Base-by-base conservation (phyloP, 2,797 vertebrate genomes). In the Champsocephalus gunnari region DNA sequence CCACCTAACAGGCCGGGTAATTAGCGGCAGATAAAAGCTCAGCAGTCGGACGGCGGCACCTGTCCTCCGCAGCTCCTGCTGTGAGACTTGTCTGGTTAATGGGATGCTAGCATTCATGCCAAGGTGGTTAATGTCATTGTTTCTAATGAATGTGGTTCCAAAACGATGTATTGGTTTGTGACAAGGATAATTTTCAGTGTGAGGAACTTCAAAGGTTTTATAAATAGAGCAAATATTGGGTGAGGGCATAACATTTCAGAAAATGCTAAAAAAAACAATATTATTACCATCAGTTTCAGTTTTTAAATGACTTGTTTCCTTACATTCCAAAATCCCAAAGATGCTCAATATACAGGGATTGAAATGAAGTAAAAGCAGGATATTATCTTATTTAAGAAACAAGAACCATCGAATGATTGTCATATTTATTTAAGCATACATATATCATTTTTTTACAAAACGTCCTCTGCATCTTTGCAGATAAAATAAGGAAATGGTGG, bases 11-110 rank as follows among this genome's bases (percentile, higher is more conserved):
- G 62, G 70, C 73, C 12, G 56, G 41, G 69, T 76, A 85, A 68
- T 81, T 65, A 83, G 5, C 73, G 44, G 60, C 43, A 47, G 62
- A 75, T 79, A 67, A 68, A 13, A 66, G 78, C 76, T 77, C 76
- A 75, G 73, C 78, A 67, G 80, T 73, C 66, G 66, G 59, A 32
- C 66, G 3, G 70, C 53, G 21, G 24, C 59, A 62, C 4, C 44
- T 45, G n/a, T 32, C 73, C 66, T 8, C 48, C 17, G 4, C 65
- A 54, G 28, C 60, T 17, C 59, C 71, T 43, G 54, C 24, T 34
- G 21, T 3, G 2, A 12, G n/a, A 17, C 41, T 47, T n/a, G 34
- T 61, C 41, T 8, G 7, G 12, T 19, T 16, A 11, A 38, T 50
- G 19, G 7, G 19, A n/a, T 17, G 41, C 43, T 21, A 17, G 9